Base-by-base conservation (phyloP, 2,888 invertebrate species). In the Apamea monoglypha region DNA sequence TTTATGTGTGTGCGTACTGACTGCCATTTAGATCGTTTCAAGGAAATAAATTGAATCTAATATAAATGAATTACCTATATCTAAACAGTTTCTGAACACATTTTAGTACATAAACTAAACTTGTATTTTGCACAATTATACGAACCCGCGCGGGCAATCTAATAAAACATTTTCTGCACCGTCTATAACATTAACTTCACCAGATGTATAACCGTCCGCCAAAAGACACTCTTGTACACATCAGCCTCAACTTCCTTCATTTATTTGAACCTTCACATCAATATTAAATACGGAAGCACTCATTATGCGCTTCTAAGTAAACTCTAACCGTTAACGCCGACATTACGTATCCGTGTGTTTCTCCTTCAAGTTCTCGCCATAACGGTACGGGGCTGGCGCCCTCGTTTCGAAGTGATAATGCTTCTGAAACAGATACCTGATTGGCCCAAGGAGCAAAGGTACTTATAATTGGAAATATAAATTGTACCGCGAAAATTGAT, bases 351-450 rank as follows among this genome's bases (percentile, higher is more conserved):
- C 92, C 91, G 92, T 93, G 89, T 93, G 92, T 94, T 92, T 92
- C 85, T 91, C 85, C 87, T 86, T 91, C 89, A 89, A 90, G 93
- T 93, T 93, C 87, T 92, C 63, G 84, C 84, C 69, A 83, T 95
- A 96, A 95, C 95, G 95, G 96, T 94, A 92, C 85, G 78, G 86
- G 87, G 88, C 89, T 90, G 84, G 89, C 93, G 95, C 91, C 95
- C 95, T 93, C 93, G 89, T 95, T 95, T 87, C 90, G 86, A 92
- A 91, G 95, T 95, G 96, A 94, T 96, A 96, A 95, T 94, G 92
- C 93, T 92, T 94, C 92, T 92, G 92, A 91, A 91, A 92, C 90
- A 90, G 89, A 92, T 92, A 91, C 87, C 88, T 90, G 91, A 92
- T 89, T 93, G 92, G 90, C 83, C 85, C 78, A 89, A 90, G 88